phyloP scores from a whole-genome alignment of 2,113 vertebrate genomes.

The Sorex araneus region DNA sequence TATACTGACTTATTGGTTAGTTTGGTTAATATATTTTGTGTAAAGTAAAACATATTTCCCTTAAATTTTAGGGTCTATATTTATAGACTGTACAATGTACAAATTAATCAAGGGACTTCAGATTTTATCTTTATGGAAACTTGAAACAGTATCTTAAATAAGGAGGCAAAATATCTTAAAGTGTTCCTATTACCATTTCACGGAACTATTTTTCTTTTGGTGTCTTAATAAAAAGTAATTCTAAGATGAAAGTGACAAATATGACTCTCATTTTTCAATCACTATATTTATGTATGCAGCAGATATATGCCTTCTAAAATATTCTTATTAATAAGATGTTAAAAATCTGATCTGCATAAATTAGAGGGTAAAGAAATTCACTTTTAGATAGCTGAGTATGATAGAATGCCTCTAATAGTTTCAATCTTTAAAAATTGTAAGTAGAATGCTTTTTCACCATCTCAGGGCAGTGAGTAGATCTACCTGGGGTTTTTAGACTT shows the following conservation, averaged over 20 bases:
- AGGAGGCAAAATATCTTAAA: constrained; percentile 6
- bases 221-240: neutral
- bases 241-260: neutral
- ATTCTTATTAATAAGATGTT: constrained; percentile 22
- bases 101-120: too few species aligned
- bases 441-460: constrained; percentile 29
- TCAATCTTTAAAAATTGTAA: constrained; percentile 69
- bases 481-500: neutral
- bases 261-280: neutral
- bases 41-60: neutral
- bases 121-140: too few species aligned
- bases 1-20: too few species aligned
- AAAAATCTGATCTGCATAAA: neutral
- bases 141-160: neutral
- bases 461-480: constrained; percentile 35
- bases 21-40: neutral
- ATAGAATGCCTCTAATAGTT: neutral
- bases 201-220: neutral
- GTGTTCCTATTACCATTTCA: neutral
- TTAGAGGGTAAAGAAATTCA: neutral
- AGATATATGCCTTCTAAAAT: constrained; percentile 21
- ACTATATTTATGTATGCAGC: neutral
- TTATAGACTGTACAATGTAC: neutral
- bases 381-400: constrained; percentile 10
- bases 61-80: neutral